Evolutionary conservation across 2,797 vertebrate species (phyloP).

Genomic region (Brachyalestes nurse): DNA sequence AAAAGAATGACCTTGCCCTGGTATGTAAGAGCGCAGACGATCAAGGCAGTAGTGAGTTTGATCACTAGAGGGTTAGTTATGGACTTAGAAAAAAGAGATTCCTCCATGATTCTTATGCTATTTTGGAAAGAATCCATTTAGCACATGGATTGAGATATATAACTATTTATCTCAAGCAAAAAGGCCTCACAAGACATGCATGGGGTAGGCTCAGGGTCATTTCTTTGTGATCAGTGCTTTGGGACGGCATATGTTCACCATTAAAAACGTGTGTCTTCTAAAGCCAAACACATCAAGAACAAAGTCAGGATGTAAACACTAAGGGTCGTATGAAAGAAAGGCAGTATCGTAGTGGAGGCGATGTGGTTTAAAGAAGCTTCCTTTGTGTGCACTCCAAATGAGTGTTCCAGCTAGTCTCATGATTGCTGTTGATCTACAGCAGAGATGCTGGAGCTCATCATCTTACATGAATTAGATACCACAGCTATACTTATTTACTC

Average conservation of each 20-base stretch:
- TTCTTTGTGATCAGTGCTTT: neutral
- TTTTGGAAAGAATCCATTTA: neutral
- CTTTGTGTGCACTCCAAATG: constrained; percentile 4
- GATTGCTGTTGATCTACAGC: constrained; percentile 3
- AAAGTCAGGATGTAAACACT: constrained; percentile 19
- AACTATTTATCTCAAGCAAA: neutral
- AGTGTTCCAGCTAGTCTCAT: neutral
- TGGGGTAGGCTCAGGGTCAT: too few species aligned
- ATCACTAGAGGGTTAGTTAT: constrained; percentile 43
- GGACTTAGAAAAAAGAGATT: constrained; percentile 4
- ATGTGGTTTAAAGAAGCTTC: constrained; percentile 7
- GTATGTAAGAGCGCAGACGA: constrained; percentile 56
- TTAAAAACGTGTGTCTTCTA: constrained; percentile 5
- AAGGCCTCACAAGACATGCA: neutral
- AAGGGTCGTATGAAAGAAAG: neutral
- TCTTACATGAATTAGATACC: neutral
- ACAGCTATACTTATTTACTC: neutral
- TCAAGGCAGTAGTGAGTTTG: constrained; percentile 43
- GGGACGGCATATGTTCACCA: constrained; percentile 2
- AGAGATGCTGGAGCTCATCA: neutral
- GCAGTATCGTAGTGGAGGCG: constrained; percentile 18
- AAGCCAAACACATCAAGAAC: neutral
- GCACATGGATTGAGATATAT: neutral
- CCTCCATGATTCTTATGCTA: neutral
- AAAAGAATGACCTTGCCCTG: constrained; percentile 60